Percentiles rank a stretch among this genome's conserved stretches.
phyloP scores from a whole-genome alignment of 1,140 invertebrate species.

The Heterodera schachtii region DNA sequence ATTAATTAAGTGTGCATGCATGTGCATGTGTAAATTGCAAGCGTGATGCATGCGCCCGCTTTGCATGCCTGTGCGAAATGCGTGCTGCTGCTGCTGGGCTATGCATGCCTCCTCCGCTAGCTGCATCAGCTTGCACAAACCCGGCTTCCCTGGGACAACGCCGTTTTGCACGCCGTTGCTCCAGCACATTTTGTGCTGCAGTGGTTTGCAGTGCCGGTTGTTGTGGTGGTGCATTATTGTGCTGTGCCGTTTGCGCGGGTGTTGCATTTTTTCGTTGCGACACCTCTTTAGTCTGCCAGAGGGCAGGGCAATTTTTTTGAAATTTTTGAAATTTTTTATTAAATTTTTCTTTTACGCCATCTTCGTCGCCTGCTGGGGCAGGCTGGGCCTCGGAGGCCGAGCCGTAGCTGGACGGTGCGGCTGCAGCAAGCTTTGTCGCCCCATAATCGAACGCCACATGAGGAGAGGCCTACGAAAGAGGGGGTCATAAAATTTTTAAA shows the following conservation, averaged over 20 bases:
- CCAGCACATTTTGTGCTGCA: neutral
- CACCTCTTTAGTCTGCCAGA: too few relatives aligned
- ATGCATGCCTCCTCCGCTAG: too few relatives aligned
- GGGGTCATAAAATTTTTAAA: neutral
- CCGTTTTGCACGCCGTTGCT: constrained; percentile 2
- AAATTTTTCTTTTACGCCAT: neutral
- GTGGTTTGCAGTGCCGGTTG: neutral
- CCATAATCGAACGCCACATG: neutral
- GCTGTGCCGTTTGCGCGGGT: too few relatives aligned
- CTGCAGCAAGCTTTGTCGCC: neutral
- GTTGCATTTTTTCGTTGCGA: neutral
- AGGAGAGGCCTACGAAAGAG: neutral
- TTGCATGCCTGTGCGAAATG: too few relatives aligned
- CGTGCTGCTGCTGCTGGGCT: too few relatives aligned
- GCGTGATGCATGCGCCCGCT: too few relatives aligned
- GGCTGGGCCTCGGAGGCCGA: neutral
- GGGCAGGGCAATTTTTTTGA: too few relatives aligned
- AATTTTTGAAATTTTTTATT: neutral
- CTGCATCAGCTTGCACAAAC: too few relatives aligned
- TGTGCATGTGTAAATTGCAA: too few relatives aligned
- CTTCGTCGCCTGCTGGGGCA: neutral
- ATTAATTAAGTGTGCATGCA: too few relatives aligned
- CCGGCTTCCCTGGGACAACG: neutral
- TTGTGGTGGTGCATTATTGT: neutral
- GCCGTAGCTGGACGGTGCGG: neutral